Base-by-base conservation (phyloP, 1,140 invertebrate genomes). In the Stratiolaelaps scimitus region DNA sequence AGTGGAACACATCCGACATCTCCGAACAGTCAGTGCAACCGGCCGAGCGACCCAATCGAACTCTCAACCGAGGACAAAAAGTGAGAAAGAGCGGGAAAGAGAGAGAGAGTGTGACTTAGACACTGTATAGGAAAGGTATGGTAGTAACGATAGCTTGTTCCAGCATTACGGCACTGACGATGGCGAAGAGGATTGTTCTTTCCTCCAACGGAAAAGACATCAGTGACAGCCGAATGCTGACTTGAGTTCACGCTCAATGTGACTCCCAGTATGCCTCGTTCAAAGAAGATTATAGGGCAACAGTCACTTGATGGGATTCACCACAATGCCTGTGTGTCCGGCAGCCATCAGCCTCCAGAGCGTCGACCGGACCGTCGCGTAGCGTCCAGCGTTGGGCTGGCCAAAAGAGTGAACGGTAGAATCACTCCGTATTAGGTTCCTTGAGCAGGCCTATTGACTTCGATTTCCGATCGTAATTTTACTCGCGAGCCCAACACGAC, bases 381-480 rank as follows among this genome's bases (percentile, higher is more conserved):
- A 10, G 53, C 53, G 53, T 26, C 6, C 19, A 48, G 47, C 47
- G 15, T 23, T 7, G 47, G 47, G 15, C 19, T 4, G 28, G 47
- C 4, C 47, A 26, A 60, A 60, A 15, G 53, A 26, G 23, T 26
- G 23, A 60, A 60, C 34, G 34, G 2, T 29, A 26, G 23, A 60
- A 17, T 60, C 53, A 40, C 34, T 40, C 34, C 34, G 34, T 40
- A 40, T 40, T 40, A 40, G 34, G 34, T 40, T 40, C 34, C 34
- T 40, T 40, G 34, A 40, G 10, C 34, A 40, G 34, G 53, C 15
- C 53, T 20, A 17, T 60, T 26, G 53, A 17, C 23, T 29, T 60
- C 53, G 53, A 60, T 60, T 60, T 60, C 53, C 53, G 53, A 60
- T 60, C 53, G 53, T 60, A 60, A 60, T 60, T 60, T 23, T 60